Evolutionary conservation across 2,113 vertebrate genomes (phyloP), one percentile per base, ranked within the genome.

Genomic region (Aptenodytes patagonicus): DNA sequence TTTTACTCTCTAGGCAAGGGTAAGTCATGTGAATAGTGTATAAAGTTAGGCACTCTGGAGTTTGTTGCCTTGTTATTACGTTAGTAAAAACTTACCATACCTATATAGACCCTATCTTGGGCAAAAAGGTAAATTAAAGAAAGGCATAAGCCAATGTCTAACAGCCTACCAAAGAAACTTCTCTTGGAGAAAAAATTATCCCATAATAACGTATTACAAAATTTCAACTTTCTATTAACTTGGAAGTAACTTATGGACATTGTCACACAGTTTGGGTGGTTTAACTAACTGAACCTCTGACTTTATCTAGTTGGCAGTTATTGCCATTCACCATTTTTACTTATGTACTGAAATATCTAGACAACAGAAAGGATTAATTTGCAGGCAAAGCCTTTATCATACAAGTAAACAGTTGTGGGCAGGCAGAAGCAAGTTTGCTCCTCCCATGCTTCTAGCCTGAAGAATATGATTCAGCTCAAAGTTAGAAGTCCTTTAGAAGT

Each of bases 371-470:
- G 89, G 80, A 77, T 93, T 95, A 95, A 84, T 94, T 52, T 91
- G 69, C 86, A 93, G 75, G 54, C 75, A 3, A 29, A n/a, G 58
- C 55, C 40, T 89, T 94, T 96, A 84, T 91, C 47, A n/a, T 52
- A 42, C n/a, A 82, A 96, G 65, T 82, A 89, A 94, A 79, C 69
- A 95, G 81, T 22, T 94, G 84, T 93, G 87, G 93, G 91, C 96
- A 95, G 89, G 89, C 93, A 91, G 96, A 93, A 89, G 77, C 90
- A 94, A 90, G 75, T 93, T 96, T 96, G 96, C 96, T 94, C 96
- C 96, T 94, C 96, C 96, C 96, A 93, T 86, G 78, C 66, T 93
- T 87, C 10, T 19, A 86, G 92, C 58, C 54, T 80, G 85, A 91
- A 90, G 34, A 85, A 66, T 80, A 92, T 73, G 84, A 95, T 95